These are phyloP conservation scores for Catocala nupta DNA, from an alignment of 2,888 invertebrate species.

Conservation along the genomic window DNA sequence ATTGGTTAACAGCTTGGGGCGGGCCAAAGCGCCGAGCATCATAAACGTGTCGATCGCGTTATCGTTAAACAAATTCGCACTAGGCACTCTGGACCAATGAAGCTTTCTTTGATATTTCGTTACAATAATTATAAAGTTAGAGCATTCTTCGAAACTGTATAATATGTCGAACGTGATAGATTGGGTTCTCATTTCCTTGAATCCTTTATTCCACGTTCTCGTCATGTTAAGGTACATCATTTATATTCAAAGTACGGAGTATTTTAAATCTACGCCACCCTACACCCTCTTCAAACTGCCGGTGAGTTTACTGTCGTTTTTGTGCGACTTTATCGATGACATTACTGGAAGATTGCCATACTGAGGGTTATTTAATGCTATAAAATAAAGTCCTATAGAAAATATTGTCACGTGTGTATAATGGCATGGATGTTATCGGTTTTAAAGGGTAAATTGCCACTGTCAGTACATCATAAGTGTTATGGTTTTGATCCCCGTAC, in stretches of 20 bases:
- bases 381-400: not conserved
- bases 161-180: slow-evolving; percentile 8
- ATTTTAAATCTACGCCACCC: slow-evolving; percentile 54
- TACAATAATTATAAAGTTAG: not conserved
- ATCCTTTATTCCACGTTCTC: slow-evolving; percentile 19
- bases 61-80: too few relatives aligned
- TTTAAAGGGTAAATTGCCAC: too few relatives aligned
- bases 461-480: too few relatives aligned
- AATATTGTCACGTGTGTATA: too few relatives aligned
- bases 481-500: too few relatives aligned
- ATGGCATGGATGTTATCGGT: too few relatives aligned
- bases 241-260: slow-evolving; percentile 55
- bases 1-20: too few relatives aligned
- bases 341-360: slow-evolving; percentile 46
- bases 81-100: too few relatives aligned
- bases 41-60: too few relatives aligned
- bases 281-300: slow-evolving; percentile 59
- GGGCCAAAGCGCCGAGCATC: too few relatives aligned
- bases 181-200: slow-evolving; percentile 20
- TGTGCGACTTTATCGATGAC: slow-evolving; percentile 47
- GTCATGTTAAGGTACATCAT: slow-evolving; percentile 39
- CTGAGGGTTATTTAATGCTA: slow-evolving; percentile 18
- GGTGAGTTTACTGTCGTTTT: slow-evolving; percentile 50
- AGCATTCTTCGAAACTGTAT: slow-evolving; percentile 1
- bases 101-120: too few relatives aligned